Evolutionary conservation across 1,140 invertebrate species (phyloP).

Genomic region (Pseudomyrmex gracilis): DNA sequence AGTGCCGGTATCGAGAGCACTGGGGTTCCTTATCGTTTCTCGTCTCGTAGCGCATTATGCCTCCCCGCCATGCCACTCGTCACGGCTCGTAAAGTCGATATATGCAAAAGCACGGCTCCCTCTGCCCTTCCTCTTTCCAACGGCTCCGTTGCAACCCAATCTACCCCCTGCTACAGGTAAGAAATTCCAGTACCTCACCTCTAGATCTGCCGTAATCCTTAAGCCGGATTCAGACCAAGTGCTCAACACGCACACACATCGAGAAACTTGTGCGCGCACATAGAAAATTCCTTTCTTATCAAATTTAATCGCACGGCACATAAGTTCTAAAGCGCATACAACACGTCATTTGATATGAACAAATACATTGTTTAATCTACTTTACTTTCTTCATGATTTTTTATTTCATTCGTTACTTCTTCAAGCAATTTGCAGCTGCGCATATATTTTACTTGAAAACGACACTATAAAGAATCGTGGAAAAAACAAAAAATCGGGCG

Average conservation of each 20-base stretch:
- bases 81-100: conserved; percentile 71
- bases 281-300: too few species aligned
- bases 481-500: not conserved
- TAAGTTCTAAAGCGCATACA: too few species aligned
- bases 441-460: too few species aligned
- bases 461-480: not conserved
- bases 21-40: conserved; percentile 61
- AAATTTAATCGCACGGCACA: not conserved
- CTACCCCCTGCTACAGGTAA: conserved; percentile 53
- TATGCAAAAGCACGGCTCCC: conserved; percentile 54
- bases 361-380: too few species aligned
- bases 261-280: too few species aligned
- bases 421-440: too few species aligned
- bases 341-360: too few species aligned
- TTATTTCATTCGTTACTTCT: too few species aligned
- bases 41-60: conserved; percentile 64
- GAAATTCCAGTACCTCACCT: conserved; percentile 51
- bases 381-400: too few species aligned
- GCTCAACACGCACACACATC: not conserved
- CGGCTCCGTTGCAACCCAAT: conserved; percentile 44
- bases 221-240: conserved; percentile 40
- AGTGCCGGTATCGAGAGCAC: conserved; percentile 62
- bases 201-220: conserved; percentile 62
- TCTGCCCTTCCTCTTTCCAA: not conserved
- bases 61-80: conserved; percentile 52